Evolutionary conservation across 1,140 invertebrate genomes (phyloP), one percentile per base, ranked within the genome.

Genomic region (Drosophila bocqueti): DNA sequence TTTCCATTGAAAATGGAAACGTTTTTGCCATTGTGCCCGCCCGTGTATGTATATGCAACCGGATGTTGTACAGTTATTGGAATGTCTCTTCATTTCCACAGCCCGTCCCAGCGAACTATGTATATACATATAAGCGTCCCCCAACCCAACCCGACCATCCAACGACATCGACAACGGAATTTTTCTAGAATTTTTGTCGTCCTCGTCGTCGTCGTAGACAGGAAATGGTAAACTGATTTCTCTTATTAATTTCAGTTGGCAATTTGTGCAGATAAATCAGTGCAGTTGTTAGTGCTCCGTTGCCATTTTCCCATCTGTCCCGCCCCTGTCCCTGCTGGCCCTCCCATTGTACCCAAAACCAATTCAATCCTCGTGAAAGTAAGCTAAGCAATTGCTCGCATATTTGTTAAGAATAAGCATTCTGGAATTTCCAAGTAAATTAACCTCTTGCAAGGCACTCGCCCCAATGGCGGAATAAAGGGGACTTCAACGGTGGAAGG

Each of bases 61-160:
- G 84, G 84, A 87, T 87, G 81, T 81, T 87, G 77, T 89, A 87
- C 81, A 89, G 84, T 87, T 87, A 89, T 89, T 81, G 84, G 84
- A 89, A 87, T 87, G 84, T 87, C 77, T 83, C 46, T 61, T 43
- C 72, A 74, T 62, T 74, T 61, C 73, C 50, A 43, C 64, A 24
- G n/a, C 71, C 31, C 29, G 21, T 29, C 21, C 31, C 26, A 3
- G 4, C 15, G 34, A 55, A 38, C 34, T 55, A 49, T 9, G 11
- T 50, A 49, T 9, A 29, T 50, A 31, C 29, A 40, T 49, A 26
- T 5, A 49, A 38, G 15, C 18, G 18, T n/a, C 43, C 43, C 46
- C 45, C 16, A 18, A 11, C 16, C 46, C 46, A 15, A 45, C 18
- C 21, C 21, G 8, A 49, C 49, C 49, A 31, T 50, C 52, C 40